phyloP scores from a whole-genome alignment of 2,888 invertebrate genomes.

The Tiphia femorata region DNA sequence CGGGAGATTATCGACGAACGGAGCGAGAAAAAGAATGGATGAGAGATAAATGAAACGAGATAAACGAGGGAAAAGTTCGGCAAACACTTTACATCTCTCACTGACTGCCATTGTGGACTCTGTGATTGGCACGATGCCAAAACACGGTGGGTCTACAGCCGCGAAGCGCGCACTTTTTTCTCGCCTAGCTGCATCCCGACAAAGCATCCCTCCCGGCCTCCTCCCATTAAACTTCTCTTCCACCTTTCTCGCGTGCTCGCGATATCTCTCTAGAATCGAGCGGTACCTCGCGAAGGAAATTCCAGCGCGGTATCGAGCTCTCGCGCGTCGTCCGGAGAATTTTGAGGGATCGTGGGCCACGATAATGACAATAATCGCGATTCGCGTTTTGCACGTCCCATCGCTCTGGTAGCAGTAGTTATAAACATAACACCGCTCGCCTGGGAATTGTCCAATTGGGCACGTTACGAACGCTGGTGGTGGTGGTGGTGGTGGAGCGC shows the following conservation, averaged over 20 bases:
- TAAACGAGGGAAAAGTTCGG: conserved; percentile 23
- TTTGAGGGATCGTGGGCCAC: neutral
- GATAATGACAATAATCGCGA: neutral
- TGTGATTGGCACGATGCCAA: conserved; percentile 31
- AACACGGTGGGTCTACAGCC: conserved; percentile 9
- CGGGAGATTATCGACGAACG: too few species aligned
- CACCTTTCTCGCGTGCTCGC: neutral
- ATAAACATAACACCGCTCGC: neutral
- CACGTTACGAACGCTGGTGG: neutral
- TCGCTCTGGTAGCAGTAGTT: too few species aligned
- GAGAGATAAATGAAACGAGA: conserved; percentile 7
- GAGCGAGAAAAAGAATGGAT: neutral
- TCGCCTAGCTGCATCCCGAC: conserved; percentile 2
- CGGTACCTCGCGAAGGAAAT: neutral
- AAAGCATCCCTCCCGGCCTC: neutral
- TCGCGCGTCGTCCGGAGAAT: neutral
- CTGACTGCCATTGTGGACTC: too few species aligned
- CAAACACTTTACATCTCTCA: conserved; percentile 39
- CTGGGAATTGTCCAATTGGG: conserved; percentile 2
- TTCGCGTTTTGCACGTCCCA: neutral
- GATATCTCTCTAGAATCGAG: neutral
- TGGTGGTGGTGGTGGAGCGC: too few species aligned
- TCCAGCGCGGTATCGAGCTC: neutral
- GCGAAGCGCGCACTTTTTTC: neutral
- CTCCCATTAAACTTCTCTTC: neutral